Base-by-base conservation (phyloP, 2,113 vertebrate genomes). In the Pagrus major region DNA sequence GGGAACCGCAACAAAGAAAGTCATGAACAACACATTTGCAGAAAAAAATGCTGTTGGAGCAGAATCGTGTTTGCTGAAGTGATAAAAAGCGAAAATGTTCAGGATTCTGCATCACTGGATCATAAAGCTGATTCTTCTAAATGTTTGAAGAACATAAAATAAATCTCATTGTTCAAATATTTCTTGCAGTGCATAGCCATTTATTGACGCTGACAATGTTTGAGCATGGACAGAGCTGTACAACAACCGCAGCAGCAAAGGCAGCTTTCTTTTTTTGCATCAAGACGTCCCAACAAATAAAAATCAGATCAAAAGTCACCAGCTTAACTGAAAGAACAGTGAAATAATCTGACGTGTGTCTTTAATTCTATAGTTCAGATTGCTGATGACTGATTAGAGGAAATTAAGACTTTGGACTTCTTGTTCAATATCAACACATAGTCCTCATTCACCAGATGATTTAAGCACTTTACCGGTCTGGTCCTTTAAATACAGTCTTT, bases 141-240 rank as follows among this genome's bases (percentile, higher is more conserved):
- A n/a, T n/a, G n/a, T n/a, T n/a, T n/a, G n/a, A n/a, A n/a, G n/a
- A n/a, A n/a, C n/a, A n/a, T n/a, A n/a, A n/a, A n/a, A n/a, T n/a
- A n/a, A n/a, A n/a, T n/a, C n/a, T n/a, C n/a, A n/a, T n/a, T 1
- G 1, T 9, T 31, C 0, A 69, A 6, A 54, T 25, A 41, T 44
- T 49, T 49, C 3, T 78, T 85, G 78, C 71, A 70, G 79, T 16
- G 79, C 71, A 70, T 37, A 89, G 69, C 49, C 76, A 31, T 91
- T 90, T 90, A 92, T 85, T 92, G 29, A 70, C 23, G 65, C 23
- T 2, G 46, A 78, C 42, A 21, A 9, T 20, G 65, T 64, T 85
- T 73, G 65, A 85, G 58, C 61, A 41, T 20, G 41, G 37, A 73
- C 70, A 61, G 67, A 86, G 78, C 75, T 56, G 71, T 42, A 90